phyloP scores from a whole-genome alignment of 2,113 vertebrate species.

The Fulmarus glacialis region DNA sequence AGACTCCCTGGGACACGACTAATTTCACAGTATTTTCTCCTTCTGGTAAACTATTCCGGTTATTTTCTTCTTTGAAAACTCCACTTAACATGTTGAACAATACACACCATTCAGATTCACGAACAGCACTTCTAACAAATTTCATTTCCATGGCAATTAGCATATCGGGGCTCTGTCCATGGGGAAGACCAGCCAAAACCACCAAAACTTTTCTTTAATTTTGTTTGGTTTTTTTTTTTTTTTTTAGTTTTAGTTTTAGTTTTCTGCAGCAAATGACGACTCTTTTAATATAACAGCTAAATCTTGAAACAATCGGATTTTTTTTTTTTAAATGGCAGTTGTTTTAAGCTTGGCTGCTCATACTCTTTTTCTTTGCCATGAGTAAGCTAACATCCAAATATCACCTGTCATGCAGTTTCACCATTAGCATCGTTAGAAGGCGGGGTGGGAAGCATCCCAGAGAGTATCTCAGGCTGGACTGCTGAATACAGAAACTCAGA shows the following conservation, averaged over 20 bases:
- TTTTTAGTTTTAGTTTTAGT: neutral
- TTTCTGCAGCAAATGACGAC: neutral
- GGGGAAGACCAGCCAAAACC: neutral
- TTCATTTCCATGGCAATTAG: neutral
- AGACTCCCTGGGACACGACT: neutral
- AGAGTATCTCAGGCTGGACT: neutral
- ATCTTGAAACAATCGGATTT: neutral
- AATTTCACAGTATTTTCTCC: neutral
- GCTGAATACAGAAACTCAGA: neutral
- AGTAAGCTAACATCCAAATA: neutral
- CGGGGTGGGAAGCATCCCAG: neutral
- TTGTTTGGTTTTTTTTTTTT: neutral
- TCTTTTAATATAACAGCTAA: neutral
- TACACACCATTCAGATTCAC: neutral
- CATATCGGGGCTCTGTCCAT: accelerated
- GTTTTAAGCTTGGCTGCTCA: neutral
- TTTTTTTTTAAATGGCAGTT: neutral
- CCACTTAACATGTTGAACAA: neutral
- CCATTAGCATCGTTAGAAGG: neutral
- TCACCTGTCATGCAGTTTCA: neutral
- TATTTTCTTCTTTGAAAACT: neutral
- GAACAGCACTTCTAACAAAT: neutral
- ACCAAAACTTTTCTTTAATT: accelerated
- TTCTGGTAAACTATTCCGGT: neutral
- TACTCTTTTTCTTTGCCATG: neutral